A percentile compares a stretch with the other conserved stretches of the same genome.
These are phyloP conservation scores for Drosophila melanocephala DNA, from an alignment of 2,888 invertebrate species.

Conservation along the genomic window DNA sequence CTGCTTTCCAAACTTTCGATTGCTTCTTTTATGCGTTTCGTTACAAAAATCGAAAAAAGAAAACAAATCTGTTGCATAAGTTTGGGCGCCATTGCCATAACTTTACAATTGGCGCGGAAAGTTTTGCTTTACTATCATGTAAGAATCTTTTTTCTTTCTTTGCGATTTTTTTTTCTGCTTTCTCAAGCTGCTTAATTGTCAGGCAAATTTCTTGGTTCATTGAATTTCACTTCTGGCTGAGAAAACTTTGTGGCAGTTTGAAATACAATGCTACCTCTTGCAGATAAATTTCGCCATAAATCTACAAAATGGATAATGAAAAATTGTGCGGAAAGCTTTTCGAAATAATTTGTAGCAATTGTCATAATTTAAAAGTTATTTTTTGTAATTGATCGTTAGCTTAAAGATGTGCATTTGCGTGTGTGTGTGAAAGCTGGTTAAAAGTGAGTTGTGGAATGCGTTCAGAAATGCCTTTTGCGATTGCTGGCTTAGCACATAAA, in stretches of 20 bases:
- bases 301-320: constrained; percentile 18
- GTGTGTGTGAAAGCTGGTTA: constrained; percentile 19
- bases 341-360: constrained; percentile 9
- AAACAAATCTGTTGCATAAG: constrained; percentile 64
- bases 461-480: constrained; percentile 20
- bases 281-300: constrained; percentile 31
- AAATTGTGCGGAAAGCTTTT: not conserved
- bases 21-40: constrained; percentile 60
- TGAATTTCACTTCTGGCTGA: constrained; percentile 51
- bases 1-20: constrained; percentile 60
- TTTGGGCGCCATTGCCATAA: constrained; percentile 64
- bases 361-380: constrained; percentile 15
- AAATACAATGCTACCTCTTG: constrained; percentile 35
- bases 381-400: not conserved
- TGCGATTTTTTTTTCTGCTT: constrained; percentile 7
- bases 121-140: constrained; percentile 63
- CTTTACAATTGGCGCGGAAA: constrained; percentile 66
- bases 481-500: constrained; percentile 38
- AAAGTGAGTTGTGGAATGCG: constrained; percentile 34
- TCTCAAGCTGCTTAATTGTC: constrained; percentile 75
- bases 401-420: not conserved
- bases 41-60: not conserved
- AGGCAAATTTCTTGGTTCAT: constrained; percentile 71
- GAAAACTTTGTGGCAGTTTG: constrained; percentile 48
- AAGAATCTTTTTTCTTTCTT: constrained; percentile 45